A percentile compares a stretch with the other conserved stretches of the same genome.
These are phyloP conservation scores for Tadarida brasiliensis DNA, from an alignment of 2,797 vertebrate species.

Conservation along the genomic window DNA sequence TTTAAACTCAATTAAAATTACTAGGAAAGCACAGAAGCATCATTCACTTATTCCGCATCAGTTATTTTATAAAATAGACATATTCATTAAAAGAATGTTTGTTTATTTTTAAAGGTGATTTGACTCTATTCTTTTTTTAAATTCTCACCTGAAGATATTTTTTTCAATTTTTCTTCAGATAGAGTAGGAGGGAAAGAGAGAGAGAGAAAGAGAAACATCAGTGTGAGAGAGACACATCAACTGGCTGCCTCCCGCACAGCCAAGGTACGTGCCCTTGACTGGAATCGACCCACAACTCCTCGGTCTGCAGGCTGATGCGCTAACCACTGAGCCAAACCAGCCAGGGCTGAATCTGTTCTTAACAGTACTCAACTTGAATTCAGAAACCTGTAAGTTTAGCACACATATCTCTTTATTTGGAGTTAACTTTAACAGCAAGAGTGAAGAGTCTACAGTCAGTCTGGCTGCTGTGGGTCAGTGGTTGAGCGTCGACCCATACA, in stretches of 20 bases:
- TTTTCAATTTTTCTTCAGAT: no score
- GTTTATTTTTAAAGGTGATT: background rate
- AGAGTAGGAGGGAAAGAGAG: no score
- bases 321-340: no score
- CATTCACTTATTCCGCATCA: background rate
- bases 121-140: background rate
- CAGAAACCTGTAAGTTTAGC: background rate
- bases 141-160: no score
- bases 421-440: constrained; percentile 8
- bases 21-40: background rate
- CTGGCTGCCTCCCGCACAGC: no score
- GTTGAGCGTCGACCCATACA: no score
- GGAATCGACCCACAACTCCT: no score
- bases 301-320: no score
- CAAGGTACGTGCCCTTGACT: no score
- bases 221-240: no score
- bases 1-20: constrained; percentile 57
- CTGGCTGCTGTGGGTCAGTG: no score
- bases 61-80: constrained; percentile 51
- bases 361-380: constrained; percentile 30
- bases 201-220: no score
- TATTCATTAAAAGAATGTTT: constrained; percentile 36
- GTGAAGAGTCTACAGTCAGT: background rate
- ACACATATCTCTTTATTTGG: background rate
- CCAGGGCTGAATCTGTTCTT: background rate